Evolutionary conservation across 2,113 vertebrate genomes (phyloP), one percentile per base, ranked within the genome.

Genomic region (Tragelaphus scriptus): DNA sequence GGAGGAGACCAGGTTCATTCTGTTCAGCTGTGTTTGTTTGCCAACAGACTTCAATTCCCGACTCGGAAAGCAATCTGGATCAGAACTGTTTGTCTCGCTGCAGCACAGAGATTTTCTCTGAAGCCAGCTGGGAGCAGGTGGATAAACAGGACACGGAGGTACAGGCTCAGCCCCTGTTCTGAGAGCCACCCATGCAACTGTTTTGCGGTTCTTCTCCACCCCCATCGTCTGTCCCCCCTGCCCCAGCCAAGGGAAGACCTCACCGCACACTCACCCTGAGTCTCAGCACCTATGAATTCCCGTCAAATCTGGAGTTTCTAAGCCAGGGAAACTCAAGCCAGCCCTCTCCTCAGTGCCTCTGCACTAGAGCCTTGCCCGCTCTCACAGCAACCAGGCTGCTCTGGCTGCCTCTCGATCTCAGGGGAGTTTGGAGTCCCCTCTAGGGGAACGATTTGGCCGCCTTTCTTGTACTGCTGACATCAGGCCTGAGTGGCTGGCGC

Each of bases 101-200:
- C 99, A 99, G 99, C 99, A 99, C 99, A 97, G 99, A 99, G 99
- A 99, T 99, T 98, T 99, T 99, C 99, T 99, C 99, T 89, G 99
- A 99, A 99, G 99, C 99, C 99, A 99, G 99, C 99, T 99, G 99
- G 99, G 99, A 99, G 96, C 99, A 99, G 99, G 99, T 99, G 99
- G 99, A 99, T 99, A 99, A 99, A 98, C 99, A 99, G 99, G 99
- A 99, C 99, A 99, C 99, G 36, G 99, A 99, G 99, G 99, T 99
- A 99, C 98, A 99, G 98, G 98, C 98, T 98, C 94, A 98, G 97
- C 96, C 98, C 98, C 98, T 98, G 98, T 98, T 97, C 98, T 96
- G 90, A 97, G 97, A 91, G 92, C 98, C 97, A 28, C 87, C 95
- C 96, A 88, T 94, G 55, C 88, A 93, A 86, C 94, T 87, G 47